Conservation (phyloP, 2,888 invertebrate genomes). For the Drosophila rubida region DNA sequence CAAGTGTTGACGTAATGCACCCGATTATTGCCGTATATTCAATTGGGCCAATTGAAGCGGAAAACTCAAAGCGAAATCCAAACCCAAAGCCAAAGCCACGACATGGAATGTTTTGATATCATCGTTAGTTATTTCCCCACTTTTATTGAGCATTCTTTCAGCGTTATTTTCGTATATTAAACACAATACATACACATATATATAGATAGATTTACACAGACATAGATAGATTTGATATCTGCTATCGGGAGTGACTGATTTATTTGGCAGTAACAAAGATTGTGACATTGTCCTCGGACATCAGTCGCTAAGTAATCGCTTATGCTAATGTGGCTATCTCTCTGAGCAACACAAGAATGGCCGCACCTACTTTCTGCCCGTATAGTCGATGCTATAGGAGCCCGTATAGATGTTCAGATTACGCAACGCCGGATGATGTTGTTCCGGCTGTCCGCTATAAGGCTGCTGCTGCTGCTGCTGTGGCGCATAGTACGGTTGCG, state of each 20-base stretch:
- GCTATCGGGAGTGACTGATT: conserved; percentile 73
- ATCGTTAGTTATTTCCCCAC: conserved; percentile 42
- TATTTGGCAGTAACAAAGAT: conserved; percentile 72
- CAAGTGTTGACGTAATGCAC: conserved; percentile 70
- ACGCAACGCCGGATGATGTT: conserved; percentile 89
- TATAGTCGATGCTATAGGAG: conserved; percentile 92
- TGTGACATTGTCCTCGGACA: conserved; percentile 70
- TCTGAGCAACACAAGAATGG: not conserved
- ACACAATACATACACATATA: conserved; percentile 48
- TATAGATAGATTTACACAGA: conserved; percentile 35
- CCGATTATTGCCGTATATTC: conserved; percentile 59
- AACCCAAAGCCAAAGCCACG: conserved; percentile 19
- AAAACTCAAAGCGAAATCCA: conserved; percentile 50
- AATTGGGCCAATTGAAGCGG: conserved; percentile 70
- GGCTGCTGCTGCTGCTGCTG: conserved; percentile 82
- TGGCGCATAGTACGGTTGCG: conserved; percentile 80
- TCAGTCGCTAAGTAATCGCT: conserved; percentile 58
- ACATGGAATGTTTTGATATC: conserved; percentile 24
- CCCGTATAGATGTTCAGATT: conserved; percentile 91
- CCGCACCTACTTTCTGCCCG: conserved; percentile 85
- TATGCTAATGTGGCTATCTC: not conserved
- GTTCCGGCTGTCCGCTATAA: conserved; percentile 86
- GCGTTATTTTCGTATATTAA: conserved; percentile 23
- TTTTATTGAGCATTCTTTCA: conserved; percentile 51
- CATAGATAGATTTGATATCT: conserved; percentile 41